Evolutionary conservation across 2,113 vertebrate genomes (phyloP), one percentile per base, ranked within the genome.

Genomic region (Hippocampus abdominalis): DNA sequence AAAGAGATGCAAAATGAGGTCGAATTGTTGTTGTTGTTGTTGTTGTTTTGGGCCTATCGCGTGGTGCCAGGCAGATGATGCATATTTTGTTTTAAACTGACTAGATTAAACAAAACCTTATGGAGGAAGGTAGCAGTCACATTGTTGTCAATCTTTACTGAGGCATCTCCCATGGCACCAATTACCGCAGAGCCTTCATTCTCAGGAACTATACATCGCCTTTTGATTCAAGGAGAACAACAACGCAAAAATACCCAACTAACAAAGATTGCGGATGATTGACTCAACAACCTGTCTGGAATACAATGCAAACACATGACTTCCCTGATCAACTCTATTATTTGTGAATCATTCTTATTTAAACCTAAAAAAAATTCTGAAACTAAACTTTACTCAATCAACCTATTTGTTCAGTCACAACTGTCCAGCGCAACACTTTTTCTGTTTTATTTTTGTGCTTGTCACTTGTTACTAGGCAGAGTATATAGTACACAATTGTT

Each of bases 161-260:
- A 54, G 65, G 46, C 51, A 27, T 62, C n/a, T 78, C 79, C 74
- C 81, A 57, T 63, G 48, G 72, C 75, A 81, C 79, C 72, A 86
- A 75, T 87, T 83, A 82, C 76, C 27, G 21, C 61, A 73, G 76
- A 51, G 64, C 68, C 71, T 78, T 49, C 8, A 3, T 20, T 25
- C 21, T 15, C 42, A 18, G 12, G 13, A n/a, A 27, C 49, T 23
- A 56, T 73, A 56, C 39, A 69, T 11, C 73, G 64, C 76, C 67
- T 72, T 61, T 77, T 72, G 56, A 64, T 36, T 71, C 73, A 69
- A 70, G 59, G 69, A 71, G n/a, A 81, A 82, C 71, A 67, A 82
- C 76, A 78, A 76, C 84, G 63, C 64, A 68, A 68, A 65, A 77
- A 73, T 75, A 61, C 56, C 65, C 21, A 64, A 36, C 68, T 70